Evolutionary conservation across 2,113 vertebrate species (phyloP).

Genomic region (Esox niger): DNA sequence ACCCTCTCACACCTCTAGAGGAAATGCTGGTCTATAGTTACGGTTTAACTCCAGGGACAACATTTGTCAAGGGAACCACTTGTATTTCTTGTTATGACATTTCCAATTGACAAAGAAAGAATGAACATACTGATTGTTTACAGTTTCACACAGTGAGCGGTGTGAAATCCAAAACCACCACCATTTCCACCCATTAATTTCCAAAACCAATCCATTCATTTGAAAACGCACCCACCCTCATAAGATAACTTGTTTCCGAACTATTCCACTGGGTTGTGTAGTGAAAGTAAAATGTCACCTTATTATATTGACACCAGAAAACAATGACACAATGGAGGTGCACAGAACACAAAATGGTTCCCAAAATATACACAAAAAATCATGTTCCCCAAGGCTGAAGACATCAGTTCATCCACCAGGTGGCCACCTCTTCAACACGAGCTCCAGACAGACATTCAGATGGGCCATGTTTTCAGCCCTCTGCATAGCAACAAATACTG

Average conservation of each 20-base stretch:
- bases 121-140: not conserved
- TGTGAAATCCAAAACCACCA: conserved; percentile 36
- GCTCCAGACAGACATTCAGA: conserved; percentile 16
- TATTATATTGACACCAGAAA: not conserved
- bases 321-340: not conserved
- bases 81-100: not conserved
- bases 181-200: conserved; percentile 25
- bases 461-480: not conserved
- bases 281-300: not conserved
- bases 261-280: not conserved
- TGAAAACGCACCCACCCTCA: not conserved
- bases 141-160: conserved; percentile 28
- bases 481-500: not conserved
- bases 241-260: not conserved
- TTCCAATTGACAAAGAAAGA: not conserved
- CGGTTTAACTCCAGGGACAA: conserved; percentile 28
- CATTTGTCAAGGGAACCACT: conserved; percentile 1
- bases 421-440: conserved; percentile 66
- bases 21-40: conserved; percentile 21
- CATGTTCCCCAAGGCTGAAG: not conserved
- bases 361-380: not conserved
- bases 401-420: conserved; percentile 51
- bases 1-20: conserved; percentile 6
- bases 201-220: conserved; percentile 6
- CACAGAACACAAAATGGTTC: not conserved